Evolutionary conservation across 2,888 invertebrate species (phyloP).

Genomic region (Drosophila greeni): DNA sequence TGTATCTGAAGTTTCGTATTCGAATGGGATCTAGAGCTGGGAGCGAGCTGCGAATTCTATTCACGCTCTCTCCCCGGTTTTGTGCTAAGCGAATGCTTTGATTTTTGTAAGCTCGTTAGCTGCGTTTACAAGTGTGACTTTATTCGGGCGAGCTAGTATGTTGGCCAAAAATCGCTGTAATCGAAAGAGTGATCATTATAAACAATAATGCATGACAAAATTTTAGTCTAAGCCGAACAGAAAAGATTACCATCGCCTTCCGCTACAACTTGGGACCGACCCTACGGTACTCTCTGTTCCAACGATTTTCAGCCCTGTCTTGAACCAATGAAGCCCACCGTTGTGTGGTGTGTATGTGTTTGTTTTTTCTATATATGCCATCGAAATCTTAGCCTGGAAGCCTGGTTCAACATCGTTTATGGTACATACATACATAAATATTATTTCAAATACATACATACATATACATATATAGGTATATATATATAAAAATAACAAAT

Average conservation of each 20-base stretch:
- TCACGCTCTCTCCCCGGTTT: slow-evolving; percentile 50
- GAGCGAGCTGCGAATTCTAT: slow-evolving; percentile 64
- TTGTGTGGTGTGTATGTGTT: slow-evolving; percentile 25
- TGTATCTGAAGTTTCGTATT: slow-evolving; percentile 26
- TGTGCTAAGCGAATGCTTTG: slow-evolving; percentile 63
- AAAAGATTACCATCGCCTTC: not conserved
- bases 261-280: not conserved
- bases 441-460: slow-evolving; percentile 62
- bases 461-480: slow-evolving; percentile 49
- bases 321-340: slow-evolving; percentile 1
- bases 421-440: slow-evolving; percentile 63
- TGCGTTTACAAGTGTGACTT: slow-evolving; percentile 28
- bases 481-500: slow-evolving; percentile 72
- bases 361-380: slow-evolving; percentile 38
- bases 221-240: not conserved
- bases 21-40: slow-evolving; percentile 30
- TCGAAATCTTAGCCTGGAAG: slow-evolving; percentile 66
- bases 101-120: slow-evolving; percentile 61
- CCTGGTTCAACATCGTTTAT: slow-evolving; percentile 69
- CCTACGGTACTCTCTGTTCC: not conserved
- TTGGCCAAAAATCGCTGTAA: not conserved
- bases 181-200: not conserved
- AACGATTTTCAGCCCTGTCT: not conserved
- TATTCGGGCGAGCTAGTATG: slow-evolving; percentile 11
- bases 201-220: not conserved